A percentile compares a stretch with the other conserved stretches of the same genome.
Conservation (phyloP, 2,888 invertebrate species). For the Phyto melanocephala region DNA sequence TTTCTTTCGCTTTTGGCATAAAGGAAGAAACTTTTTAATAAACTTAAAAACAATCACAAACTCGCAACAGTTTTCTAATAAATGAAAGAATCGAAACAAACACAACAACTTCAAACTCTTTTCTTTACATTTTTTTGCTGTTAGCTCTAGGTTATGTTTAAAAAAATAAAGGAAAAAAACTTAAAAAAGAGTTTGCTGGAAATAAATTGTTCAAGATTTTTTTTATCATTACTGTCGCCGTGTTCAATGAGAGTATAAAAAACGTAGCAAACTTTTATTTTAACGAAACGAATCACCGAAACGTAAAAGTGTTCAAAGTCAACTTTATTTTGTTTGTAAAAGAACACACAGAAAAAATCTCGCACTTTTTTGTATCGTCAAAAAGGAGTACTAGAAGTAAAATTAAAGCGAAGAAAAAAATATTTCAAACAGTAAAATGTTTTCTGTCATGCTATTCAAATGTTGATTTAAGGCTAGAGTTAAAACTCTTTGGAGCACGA, state of each 20-base stretch:
- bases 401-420: constrained; percentile 2
- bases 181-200: constrained; percentile 23
- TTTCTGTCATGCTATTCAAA: constrained; percentile 64
- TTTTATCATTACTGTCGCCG: neutral
- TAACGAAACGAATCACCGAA: constrained; percentile 73
- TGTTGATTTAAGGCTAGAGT: constrained; percentile 65
- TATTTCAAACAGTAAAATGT: constrained; percentile 24
- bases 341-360: neutral
- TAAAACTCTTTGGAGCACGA: constrained; percentile 5
- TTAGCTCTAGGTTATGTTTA: constrained; percentile 17
- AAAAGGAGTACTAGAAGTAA: neutral
- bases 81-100: constrained; percentile 20
- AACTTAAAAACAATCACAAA: constrained; percentile 63
- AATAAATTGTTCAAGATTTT: constrained; percentile 38
- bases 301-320: constrained; percentile 77
- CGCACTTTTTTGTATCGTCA: constrained; percentile 17
- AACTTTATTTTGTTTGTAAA: constrained; percentile 62
- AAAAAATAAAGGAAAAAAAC: neutral
- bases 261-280: constrained; percentile 27
- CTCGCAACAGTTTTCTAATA: constrained; percentile 50
- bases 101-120: constrained; percentile 25
- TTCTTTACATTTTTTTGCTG: neutral
- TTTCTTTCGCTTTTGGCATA: neutral
- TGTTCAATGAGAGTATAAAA: constrained; percentile 40
- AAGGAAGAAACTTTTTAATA: constrained; percentile 57